Conservation (phyloP, 2,113 vertebrate species). For the Archilochus colubris region DNA sequence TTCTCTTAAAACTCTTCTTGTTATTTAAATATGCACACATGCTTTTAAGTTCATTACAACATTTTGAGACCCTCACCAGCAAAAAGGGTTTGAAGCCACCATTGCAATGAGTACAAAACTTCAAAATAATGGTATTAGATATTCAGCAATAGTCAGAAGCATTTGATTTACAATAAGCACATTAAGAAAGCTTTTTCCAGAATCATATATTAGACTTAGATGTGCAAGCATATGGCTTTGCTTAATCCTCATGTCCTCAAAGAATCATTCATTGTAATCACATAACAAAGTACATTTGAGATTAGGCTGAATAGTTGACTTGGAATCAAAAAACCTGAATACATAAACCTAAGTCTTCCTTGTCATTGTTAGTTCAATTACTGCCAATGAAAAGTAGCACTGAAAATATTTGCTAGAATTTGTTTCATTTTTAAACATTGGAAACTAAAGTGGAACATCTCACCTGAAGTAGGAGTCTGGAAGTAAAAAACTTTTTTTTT, state of each 20-base stretch:
- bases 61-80: not conserved
- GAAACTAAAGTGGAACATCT: not conserved
- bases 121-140: not conserved
- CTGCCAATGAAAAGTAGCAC: not conserved
- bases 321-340: rapidly evolving
- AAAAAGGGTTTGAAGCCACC: not conserved
- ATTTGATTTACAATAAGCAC: not conserved
- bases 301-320: not conserved
- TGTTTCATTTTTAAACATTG: not conserved
- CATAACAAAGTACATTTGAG: not conserved
- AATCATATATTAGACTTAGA: not conserved
- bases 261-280: not conserved
- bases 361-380: not conserved
- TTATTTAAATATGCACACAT: not conserved
- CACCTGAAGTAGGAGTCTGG: not conserved
- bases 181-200: not conserved
- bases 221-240: not conserved
- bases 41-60: rapidly evolving
- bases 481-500: not conserved
- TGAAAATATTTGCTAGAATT: not conserved
- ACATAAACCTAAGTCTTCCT: not conserved
- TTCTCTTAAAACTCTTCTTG: not conserved
- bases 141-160: not conserved
- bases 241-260: not conserved
- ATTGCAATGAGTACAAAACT: not conserved